These are phyloP conservation scores for Tiliacea citrago DNA, from an alignment of 2,888 invertebrate genomes.

Conservation along the genomic window DNA sequence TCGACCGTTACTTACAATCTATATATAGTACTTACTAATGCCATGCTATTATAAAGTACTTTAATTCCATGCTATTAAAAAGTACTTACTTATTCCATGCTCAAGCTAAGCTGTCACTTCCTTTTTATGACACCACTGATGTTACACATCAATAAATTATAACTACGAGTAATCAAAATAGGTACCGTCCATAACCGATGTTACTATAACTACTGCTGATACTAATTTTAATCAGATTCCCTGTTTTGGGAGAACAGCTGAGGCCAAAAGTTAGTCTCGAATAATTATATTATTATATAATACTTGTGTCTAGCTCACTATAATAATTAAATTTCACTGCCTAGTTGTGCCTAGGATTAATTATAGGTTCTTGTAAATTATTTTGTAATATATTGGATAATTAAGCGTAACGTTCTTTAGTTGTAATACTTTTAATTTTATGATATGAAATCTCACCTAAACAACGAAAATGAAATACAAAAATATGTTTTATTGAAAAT, in stretches of 20 bases:
- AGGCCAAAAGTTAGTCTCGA: slow-evolving; percentile 52
- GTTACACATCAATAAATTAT: slow-evolving; percentile 1
- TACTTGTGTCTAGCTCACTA: slow-evolving; percentile 62
- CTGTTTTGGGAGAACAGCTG: slow-evolving; percentile 29
- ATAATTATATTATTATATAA: slow-evolving; percentile 39
- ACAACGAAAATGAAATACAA: slow-evolving; percentile 77
- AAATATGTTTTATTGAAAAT: slow-evolving; percentile 72
- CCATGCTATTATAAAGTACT: too few species aligned
- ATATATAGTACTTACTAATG: too few species aligned
- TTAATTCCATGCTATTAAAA: too few species aligned
- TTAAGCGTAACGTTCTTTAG: slow-evolving; percentile 68
- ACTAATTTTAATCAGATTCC: slow-evolving; percentile 36
- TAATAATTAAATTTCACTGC: slow-evolving; percentile 78
- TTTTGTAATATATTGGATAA: slow-evolving; percentile 83
- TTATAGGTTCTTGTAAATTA: slow-evolving; percentile 82
- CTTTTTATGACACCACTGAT: too few species aligned
- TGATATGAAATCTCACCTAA: slow-evolving; percentile 79
- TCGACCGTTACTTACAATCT: too few species aligned
- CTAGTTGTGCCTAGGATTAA: slow-evolving; percentile 75
- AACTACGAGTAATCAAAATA: slow-evolving; percentile 49
- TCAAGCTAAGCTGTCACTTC: too few species aligned
- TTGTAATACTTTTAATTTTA: slow-evolving; percentile 73
- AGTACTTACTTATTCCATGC: too few species aligned
- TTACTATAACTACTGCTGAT: slow-evolving; percentile 44
- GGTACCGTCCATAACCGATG: slow-evolving; percentile 57